These are phyloP conservation scores for Drosophila obscura DNA, from an alignment of 1,140 invertebrate species.

Conservation along the genomic window DNA sequence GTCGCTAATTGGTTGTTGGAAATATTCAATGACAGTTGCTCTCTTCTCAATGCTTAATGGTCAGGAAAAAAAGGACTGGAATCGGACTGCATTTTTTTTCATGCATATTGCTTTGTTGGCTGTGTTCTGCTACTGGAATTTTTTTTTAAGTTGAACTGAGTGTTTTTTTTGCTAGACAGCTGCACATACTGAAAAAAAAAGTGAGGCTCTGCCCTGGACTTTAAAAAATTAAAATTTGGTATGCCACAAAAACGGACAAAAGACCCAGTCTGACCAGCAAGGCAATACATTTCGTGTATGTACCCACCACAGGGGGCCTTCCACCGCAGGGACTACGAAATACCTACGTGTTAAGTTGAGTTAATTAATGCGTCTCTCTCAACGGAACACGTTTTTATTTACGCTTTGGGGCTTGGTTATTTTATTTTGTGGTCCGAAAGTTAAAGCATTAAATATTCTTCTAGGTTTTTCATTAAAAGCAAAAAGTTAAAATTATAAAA, in stretches of 20 bases:
- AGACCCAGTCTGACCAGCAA: conserved; percentile 23
- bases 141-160: conserved; percentile 62
- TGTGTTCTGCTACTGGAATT: conserved; percentile 19
- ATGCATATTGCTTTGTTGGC: no score
- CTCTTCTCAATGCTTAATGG: no score
- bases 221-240: no score
- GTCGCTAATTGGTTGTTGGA: no score
- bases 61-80: no score
- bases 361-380: conserved; percentile 67
- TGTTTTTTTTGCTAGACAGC: conserved; percentile 38
- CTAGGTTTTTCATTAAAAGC: no score
- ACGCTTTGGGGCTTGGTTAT: conserved; percentile 19
- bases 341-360: conserved; percentile 62
- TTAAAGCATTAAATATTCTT: no score
- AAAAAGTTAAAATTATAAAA: no score
- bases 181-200: conserved; percentile 60
- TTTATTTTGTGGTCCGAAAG: conserved; percentile 28
- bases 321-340: conserved; percentile 34
- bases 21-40: no score
- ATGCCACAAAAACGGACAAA: conserved; percentile 14
- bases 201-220: neutral
- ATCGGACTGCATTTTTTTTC: no score
- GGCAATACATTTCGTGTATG: conserved; percentile 65
- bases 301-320: conserved; percentile 30
- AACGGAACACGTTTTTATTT: conserved; percentile 35